A percentile compares a stretch with the other conserved stretches of the same genome.
Evolutionary conservation across 1,140 invertebrate genomes (phyloP).

Genomic region (Anoplolepis gracilipes): DNA sequence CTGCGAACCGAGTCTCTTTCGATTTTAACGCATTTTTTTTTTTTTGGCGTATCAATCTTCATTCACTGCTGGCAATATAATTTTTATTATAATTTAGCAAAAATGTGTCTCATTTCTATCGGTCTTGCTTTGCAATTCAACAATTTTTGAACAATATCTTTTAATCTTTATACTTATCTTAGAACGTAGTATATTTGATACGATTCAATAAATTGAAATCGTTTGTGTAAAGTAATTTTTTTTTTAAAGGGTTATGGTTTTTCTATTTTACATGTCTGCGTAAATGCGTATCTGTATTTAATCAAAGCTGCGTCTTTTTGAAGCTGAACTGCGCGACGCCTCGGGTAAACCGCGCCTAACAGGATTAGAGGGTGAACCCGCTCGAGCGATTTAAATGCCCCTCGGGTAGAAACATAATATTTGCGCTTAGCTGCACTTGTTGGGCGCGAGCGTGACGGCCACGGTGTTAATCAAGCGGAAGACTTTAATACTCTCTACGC

Average conservation of each 20-base stretch:
- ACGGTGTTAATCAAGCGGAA: slow-evolving; percentile 57
- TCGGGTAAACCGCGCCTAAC: slow-evolving; percentile 62
- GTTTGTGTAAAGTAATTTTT: background rate
- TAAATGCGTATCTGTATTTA: slow-evolving; percentile 48
- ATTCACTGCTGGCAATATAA: too few species aligned
- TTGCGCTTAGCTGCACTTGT: slow-evolving; percentile 69
- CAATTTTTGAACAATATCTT: background rate
- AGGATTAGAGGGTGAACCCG: slow-evolving; percentile 71
- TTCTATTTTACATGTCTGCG: background rate
- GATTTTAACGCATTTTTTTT: background rate
- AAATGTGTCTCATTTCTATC: background rate
- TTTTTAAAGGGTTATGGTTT: background rate
- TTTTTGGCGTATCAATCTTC: background rate
- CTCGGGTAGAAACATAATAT: slow-evolving; percentile 68
- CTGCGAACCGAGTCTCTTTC: background rate
- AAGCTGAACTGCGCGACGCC: slow-evolving; percentile 14
- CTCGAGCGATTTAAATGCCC: slow-evolving; percentile 70
- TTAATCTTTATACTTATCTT: background rate
- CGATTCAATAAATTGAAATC: background rate
- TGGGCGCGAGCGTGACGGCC: slow-evolving; percentile 43
- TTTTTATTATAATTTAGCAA: background rate
- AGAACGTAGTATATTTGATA: background rate
- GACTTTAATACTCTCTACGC: slow-evolving; percentile 38
- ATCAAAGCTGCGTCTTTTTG: slow-evolving; percentile 27
- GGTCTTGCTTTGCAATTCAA: background rate